These are phyloP conservation scores for Paraplagusia blochii DNA, from an alignment of 2,113 vertebrate genomes.

Conservation along the genomic window DNA sequence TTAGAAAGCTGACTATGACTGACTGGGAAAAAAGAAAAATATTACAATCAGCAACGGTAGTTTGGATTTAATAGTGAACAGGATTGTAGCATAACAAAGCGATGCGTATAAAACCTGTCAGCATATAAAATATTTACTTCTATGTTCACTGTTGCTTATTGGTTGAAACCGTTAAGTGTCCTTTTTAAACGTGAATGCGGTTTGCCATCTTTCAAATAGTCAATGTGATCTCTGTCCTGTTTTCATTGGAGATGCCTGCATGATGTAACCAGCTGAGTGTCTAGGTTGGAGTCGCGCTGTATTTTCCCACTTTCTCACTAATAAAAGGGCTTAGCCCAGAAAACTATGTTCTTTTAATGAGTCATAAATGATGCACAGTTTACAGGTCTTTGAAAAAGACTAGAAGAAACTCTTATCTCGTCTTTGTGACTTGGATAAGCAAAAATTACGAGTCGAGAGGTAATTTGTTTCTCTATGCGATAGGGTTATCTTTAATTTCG, in stretches of 20 bases:
- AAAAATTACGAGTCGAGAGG: constrained; percentile 26
- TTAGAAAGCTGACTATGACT: constrained; percentile 21
- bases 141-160: no score
- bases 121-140: no score
- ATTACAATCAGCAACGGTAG: no score
- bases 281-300: background rate
- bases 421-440: constrained; percentile 7
- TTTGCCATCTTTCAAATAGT: background rate
- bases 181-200: background rate
- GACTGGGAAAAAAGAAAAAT: background rate
- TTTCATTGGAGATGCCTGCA: constrained; percentile 28
- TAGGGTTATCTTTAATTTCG: constrained; percentile 61
- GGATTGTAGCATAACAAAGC: background rate
- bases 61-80: no score
- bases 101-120: constrained; percentile 15
- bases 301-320: background rate
- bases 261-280: constrained; percentile 49
- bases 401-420: background rate
- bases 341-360: background rate
- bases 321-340: background rate
- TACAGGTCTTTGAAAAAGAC: no score
- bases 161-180: accelerated
- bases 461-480: constrained; percentile 37
- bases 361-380: background rate
- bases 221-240: constrained; percentile 1